Base-by-base conservation (phyloP, 2,113 vertebrate genomes). In the Syngnathus floridae region DNA sequence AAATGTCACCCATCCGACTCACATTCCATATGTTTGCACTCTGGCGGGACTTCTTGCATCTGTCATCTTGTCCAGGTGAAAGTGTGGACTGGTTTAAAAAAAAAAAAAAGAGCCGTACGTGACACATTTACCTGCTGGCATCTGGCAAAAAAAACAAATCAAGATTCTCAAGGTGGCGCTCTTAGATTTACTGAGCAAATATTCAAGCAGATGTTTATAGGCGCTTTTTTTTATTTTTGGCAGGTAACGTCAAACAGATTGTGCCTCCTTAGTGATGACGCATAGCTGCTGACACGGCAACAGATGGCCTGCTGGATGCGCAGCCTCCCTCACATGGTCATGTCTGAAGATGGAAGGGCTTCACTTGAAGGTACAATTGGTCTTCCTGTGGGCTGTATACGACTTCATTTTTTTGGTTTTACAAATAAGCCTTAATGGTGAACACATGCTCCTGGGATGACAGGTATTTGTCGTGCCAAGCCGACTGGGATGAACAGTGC, bases 11-110 rank as follows among this genome's bases (percentile, higher is more conserved):
- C 64, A 59, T 61, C 73, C 52, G 46, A 14, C 70, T 78, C 81
- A 83, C 79, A 78, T 71, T 65, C 81, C 83, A 83, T 86, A 83
- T 85, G 83, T 80, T 77, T 79, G 67, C 76, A 73, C 73, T 68
- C 56, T 1, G 72, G 72, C 81, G 74, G 75, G 81, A 66, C 55
- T 72, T 66, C 70, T 78, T 60, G 77, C 83, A 90, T 91, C 92
- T 93, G 91, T 88, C 88, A 90, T 60, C 71, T 61, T 69, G 82
- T 93, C 92, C 92, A 79, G 70, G 81, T 74, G 80, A 85, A 74
- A 45, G 21, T 14, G 21, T 43, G 59, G 1, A 14, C 7, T 40
- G 57, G 10, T 14, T 2, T 55, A 64, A 59, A 31, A 54, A 71
- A 62, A 75, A 84, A 49, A 62, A 71, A 69, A 69, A 76, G 21